These are phyloP conservation scores for Enteromius afrohamiltoni DNA, from an alignment of 2,797 vertebrate species.

Conservation along the genomic window DNA sequence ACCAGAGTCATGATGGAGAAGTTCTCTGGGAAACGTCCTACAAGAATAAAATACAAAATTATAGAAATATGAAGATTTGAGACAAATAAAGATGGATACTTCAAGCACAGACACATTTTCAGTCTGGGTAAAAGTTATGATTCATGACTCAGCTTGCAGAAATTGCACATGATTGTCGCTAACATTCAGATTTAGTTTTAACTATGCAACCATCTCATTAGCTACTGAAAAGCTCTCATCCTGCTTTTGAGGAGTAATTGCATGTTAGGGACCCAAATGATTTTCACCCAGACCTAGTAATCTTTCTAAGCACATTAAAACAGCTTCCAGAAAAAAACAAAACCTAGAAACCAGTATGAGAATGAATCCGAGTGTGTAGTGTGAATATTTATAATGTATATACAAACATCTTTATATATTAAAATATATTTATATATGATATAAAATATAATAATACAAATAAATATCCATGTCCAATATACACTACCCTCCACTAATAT, in stretches of 20 bases:
- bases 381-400: no score
- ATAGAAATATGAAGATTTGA: background rate
- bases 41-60: background rate
- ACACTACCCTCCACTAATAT: no score
- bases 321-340: background rate
- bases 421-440: no score
- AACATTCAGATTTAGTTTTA: slow-evolving; percentile 8
- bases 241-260: slow-evolving; percentile 31
- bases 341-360: background rate
- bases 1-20: slow-evolving; percentile 90
- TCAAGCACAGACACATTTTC: slow-evolving; percentile 49
- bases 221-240: slow-evolving; percentile 28
- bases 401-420: no score
- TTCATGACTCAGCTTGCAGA: slow-evolving; percentile 53
- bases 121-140: background rate
- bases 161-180: slow-evolving; percentile 49
- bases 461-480: no score
- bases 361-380: background rate
- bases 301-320: slow-evolving; percentile 26
- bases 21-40: slow-evolving; percentile 88
- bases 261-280: slow-evolving; percentile 18
- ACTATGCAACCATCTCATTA: slow-evolving; percentile 31
- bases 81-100: background rate
- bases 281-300: slow-evolving; percentile 11
- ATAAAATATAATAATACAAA: no score